These are phyloP conservation scores for Lasioglossum malachurum DNA, from an alignment of 2,888 invertebrate genomes.

Conservation along the genomic window DNA sequence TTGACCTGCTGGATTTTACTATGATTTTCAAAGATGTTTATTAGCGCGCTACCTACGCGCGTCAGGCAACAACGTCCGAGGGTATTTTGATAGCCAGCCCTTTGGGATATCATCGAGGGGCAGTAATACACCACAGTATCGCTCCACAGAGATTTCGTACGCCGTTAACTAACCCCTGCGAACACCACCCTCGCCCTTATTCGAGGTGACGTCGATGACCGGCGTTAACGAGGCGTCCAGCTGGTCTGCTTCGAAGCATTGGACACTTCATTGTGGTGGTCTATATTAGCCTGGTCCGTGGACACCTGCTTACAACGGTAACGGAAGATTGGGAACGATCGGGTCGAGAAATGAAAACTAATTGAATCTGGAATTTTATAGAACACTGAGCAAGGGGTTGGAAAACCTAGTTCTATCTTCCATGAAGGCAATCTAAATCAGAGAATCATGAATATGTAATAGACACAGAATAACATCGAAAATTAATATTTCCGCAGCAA, in stretches of 20 bases:
- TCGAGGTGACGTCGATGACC: slow-evolving; percentile 33
- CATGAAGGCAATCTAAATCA: background rate
- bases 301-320: background rate
- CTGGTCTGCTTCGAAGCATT: slow-evolving; percentile 1
- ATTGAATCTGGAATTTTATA: too few relatives aligned
- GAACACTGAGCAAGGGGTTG: too few relatives aligned
- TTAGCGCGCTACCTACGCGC: background rate
- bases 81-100: slow-evolving; percentile 14
- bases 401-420: background rate
- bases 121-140: slow-evolving; percentile 39
- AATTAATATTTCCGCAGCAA: background rate
- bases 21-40: background rate
- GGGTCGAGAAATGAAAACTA: background rate
- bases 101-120: slow-evolving; percentile 27
- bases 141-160: slow-evolving; percentile 39
- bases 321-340: background rate
- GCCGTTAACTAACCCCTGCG: slow-evolving; percentile 29
- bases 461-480: background rate
- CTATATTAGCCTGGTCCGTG: background rate
- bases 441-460: background rate
- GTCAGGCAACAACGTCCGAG: background rate
- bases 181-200: slow-evolving; percentile 17
- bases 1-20: too few relatives aligned
- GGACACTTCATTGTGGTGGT: slow-evolving; percentile 6
- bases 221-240: slow-evolving; percentile 40